Conservation (phyloP, 2,113 vertebrate genomes). For the Antennarius striatus region DNA sequence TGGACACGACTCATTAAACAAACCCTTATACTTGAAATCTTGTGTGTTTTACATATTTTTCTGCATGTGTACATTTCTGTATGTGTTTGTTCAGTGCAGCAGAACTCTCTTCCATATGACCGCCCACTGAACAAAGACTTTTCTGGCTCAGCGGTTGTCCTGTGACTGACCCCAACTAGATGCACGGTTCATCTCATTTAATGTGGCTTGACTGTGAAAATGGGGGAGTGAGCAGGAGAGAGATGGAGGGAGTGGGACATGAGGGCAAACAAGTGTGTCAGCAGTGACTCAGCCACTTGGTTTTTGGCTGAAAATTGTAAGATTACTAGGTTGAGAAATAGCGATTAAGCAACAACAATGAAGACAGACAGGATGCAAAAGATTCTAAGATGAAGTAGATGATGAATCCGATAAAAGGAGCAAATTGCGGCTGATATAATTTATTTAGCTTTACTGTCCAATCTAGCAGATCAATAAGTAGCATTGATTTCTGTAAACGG, state of each 20-base stretch:
- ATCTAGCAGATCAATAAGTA: slow-evolving; percentile 47
- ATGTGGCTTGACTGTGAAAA: slow-evolving; percentile 35
- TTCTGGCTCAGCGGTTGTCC: slow-evolving; percentile 68
- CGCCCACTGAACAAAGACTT: slow-evolving; percentile 49
- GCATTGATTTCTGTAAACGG: slow-evolving; percentile 27
- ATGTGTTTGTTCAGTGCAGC: slow-evolving; percentile 24
- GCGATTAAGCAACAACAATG: not conserved
- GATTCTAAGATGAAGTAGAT: slow-evolving; percentile 11
- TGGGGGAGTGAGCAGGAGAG: not conserved
- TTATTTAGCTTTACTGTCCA: slow-evolving; percentile 34
- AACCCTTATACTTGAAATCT: slow-evolving; percentile 10
- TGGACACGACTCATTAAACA: slow-evolving; percentile 32
- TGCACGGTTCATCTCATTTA: slow-evolving; percentile 53
- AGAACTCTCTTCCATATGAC: slow-evolving; percentile 45
- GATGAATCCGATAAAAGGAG: slow-evolving; percentile 27
- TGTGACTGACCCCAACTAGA: slow-evolving; percentile 53
- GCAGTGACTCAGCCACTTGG: slow-evolving; percentile 34
- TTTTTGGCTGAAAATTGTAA: slow-evolving; percentile 8
- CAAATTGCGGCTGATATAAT: slow-evolving; percentile 25
- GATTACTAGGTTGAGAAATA: slow-evolving; percentile 10
- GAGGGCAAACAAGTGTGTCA: slow-evolving; percentile 12
- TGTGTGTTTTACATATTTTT: slow-evolving; percentile 4
- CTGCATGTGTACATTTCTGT: not conserved
- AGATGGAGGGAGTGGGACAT: not conserved
- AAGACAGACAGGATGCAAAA: not conserved